Base-by-base conservation (phyloP, 1,140 invertebrate genomes). In the Drosophila carrolli region DNA sequence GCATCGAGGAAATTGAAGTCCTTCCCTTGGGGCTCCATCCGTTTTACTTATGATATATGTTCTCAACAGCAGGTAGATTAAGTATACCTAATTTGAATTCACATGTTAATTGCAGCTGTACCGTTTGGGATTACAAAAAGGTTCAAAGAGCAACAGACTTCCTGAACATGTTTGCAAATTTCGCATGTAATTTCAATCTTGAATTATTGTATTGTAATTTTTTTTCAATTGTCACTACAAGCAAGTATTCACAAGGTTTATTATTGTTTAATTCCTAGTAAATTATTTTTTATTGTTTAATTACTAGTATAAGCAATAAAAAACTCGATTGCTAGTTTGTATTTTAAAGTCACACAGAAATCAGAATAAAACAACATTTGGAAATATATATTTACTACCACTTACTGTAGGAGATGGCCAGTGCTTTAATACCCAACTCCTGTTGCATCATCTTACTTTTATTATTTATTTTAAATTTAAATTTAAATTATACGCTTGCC, bases 401-500 rank as follows among this genome's bases (percentile, higher is more conserved):
- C 6, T 2, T 32, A 32, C 29, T 47, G 19, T 19, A 83, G 75
- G 70, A 13, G 27, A 74, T 60, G 27, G 2, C 5, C 4, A 6
- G n/a, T 44, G 35, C 32, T 7, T 7, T 7, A 23, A 16, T 4
- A 27, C 23, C 16, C 35, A 4, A 16, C n/a, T 43, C 2, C 29
- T 2, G 37, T 51, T 19, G 47, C 46, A 37, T 46, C 27, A 48
- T 46, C 58, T 66, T 65, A 61, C 60, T 81, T 81, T 81, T 81
- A 80, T 84, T 75, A 65, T 89, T 84, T 81, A 84, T 81, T 89
- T 81, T 60, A 83, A 80, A 81, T 89, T 80, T 66, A 80, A 82
- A 82, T 82, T 81, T 84, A 89, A 84, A 89, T 89, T 81, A 81
- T 84, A 78, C 61, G 84, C 70, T 72, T 84, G 84, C 71, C 66